Percentiles rank a stretch among this genome's conserved stretches.
These are phyloP conservation scores for Pseudochirops corinnae DNA, from an alignment of 2,797 vertebrate species.

Conservation along the genomic window DNA sequence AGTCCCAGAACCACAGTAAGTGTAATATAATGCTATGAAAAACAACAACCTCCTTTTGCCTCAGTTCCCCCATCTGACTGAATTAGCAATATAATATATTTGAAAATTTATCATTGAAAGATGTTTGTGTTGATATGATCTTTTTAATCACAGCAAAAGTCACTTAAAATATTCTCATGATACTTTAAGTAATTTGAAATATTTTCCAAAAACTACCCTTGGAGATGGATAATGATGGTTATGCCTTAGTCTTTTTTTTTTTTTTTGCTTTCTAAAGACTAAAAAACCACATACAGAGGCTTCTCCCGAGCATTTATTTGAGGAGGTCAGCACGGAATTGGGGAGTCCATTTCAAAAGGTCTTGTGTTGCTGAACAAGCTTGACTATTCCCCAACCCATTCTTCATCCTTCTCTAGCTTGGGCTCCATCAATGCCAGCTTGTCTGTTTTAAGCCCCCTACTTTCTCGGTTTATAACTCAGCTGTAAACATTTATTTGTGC, in stretches of 20 bases:
- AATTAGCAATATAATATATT: neutral
- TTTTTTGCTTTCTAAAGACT: slow-evolving; percentile 9
- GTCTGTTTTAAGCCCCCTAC: slow-evolving; percentile 77
- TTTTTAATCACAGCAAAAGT: neutral
- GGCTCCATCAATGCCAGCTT: slow-evolving; percentile 73
- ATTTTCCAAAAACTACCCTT: slow-evolving; percentile 34
- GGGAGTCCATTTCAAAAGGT: slow-evolving; percentile 43
- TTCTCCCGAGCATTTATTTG: neutral
- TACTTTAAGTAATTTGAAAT: neutral
- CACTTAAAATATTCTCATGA: neutral
- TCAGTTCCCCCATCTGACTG: slow-evolving; percentile 6
- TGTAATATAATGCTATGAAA: neutral
- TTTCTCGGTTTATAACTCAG: slow-evolving; percentile 82
- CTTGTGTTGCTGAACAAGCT: slow-evolving; percentile 14
- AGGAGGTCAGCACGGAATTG: slow-evolving; percentile 24
- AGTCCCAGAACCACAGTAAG: neutral
- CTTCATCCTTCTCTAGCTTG: slow-evolving; percentile 57
- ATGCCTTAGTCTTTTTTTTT: slow-evolving; percentile 8
- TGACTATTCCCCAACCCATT: slow-evolving; percentile 30
- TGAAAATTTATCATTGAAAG: neutral
- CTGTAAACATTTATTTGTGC: slow-evolving; percentile 83
- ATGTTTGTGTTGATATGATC: neutral
- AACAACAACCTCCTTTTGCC: neutral
- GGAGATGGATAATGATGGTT: neutral
- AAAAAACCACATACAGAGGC: neutral